Conservation (phyloP, 2,113 vertebrate species). For the Stictonetta naevosa region DNA sequence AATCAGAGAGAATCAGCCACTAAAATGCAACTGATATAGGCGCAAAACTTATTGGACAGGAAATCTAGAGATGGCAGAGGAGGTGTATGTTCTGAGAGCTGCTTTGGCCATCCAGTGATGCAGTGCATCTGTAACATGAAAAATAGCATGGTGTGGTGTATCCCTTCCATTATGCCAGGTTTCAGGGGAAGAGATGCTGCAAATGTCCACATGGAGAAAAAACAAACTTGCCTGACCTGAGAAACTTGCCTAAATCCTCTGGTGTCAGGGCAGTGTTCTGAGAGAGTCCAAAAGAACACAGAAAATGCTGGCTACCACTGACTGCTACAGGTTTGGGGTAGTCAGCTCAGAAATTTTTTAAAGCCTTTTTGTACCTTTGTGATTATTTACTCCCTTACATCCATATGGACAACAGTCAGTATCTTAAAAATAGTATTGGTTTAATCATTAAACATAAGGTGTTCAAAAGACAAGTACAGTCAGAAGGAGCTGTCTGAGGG, state of each 20-base stretch:
- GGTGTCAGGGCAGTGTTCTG: neutral
- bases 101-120: neutral
- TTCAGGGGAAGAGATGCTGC: neutral
- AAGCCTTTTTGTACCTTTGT: neutral
- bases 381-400: neutral
- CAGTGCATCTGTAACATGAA: neutral
- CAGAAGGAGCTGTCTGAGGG: neutral
- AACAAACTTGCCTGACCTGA: neutral
- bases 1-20: neutral
- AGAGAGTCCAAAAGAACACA: neutral
- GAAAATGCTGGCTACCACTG: fast-evolving
- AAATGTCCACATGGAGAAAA: neutral
- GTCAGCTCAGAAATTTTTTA: neutral
- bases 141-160: neutral
- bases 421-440: neutral
- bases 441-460: neutral
- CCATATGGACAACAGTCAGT: neutral
- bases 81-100: neutral
- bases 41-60: neutral
- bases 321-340: neutral
- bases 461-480: neutral
- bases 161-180: neutral
- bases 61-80: neutral
- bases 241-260: neutral
- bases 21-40: neutral